Evolutionary conservation across 2,888 invertebrate genomes (phyloP).

Genomic region (Thysanoteuthis rhombus): DNA sequence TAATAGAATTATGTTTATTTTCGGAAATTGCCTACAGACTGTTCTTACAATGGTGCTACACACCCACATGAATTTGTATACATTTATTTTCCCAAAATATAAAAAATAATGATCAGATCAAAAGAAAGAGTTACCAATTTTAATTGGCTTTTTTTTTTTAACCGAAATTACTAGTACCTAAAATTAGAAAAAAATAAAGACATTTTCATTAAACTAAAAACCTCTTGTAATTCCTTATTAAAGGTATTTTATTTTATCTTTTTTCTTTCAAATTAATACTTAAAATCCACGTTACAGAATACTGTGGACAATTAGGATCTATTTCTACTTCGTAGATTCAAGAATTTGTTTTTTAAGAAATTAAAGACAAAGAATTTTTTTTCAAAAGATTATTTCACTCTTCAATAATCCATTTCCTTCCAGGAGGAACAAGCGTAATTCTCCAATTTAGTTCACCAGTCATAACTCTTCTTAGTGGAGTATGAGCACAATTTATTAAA

Average conservation of each 20-base stretch:
- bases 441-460: not conserved
- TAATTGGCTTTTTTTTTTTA: not conserved
- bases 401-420: conserved; percentile 12
- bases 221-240: not conserved
- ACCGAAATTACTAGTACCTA: not conserved
- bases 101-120: too few species aligned
- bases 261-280: not conserved
- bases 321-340: not conserved
- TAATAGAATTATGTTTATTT: not conserved
- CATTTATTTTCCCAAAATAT: not conserved
- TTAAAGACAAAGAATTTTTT: not conserved
- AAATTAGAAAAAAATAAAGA: not conserved
- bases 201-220: not conserved
- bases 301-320: not conserved
- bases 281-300: not conserved
- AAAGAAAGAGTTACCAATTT: not conserved
- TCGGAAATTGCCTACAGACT: not conserved
- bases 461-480: not conserved
- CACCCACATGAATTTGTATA: not conserved
- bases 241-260: not conserved
- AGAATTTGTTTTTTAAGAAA: not conserved
- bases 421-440: not conserved
- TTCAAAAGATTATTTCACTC: not conserved
- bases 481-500: not conserved
- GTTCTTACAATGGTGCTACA: not conserved